Base-by-base conservation (phyloP, 2,888 invertebrate genomes). In the Drosophila robusta region DNA sequence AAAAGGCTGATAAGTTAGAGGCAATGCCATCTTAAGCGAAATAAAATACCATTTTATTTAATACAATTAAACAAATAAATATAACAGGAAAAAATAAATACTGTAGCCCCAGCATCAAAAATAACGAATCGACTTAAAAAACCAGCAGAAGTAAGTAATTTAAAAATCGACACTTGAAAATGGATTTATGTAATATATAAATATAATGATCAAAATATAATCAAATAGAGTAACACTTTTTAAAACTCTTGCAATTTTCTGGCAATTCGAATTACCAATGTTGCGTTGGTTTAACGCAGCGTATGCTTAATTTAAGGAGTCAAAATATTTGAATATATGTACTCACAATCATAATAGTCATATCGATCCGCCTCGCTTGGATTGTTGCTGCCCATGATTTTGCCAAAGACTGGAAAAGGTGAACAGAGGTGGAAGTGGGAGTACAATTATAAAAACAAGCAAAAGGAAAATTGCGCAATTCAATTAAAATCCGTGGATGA, bases 311-410 rank as follows among this genome's bases (percentile, higher is more conserved):
- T 41, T 4, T 12, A 11, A 16, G 34, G 9, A 9, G 26, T 50
- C 2, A 18, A 71, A 22, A 9, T 34, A 46, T 51, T 29, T 49
- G 12, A 14, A 46, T 24, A 39, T 18, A 34, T 55, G 44, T 71
- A 91, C 91, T 91, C 79, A 91, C 91, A 91, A 45, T 91, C 92
- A 82, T 90, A 91, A 76, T 89, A 91, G 56, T 92, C 91, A 61
- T 80, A 91, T 79, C 84, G 85, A 77, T 91, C 91, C 71, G 90
- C 92, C 71, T 91, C 91, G 63, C 91, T 91, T 57, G 92, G 92
- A 70, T 78, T 90, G 60, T 89, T 90, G 81, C 92, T 92, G 79
- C 92, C 91, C 91, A 91, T 91, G 80, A 91, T 91, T 90, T 90
- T 91, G 61, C 83, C 83, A 62, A 92, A 83, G 87, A 92, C 91